phyloP scores from a whole-genome alignment of 1,140 invertebrate species.

The Drosophila baimaii region DNA sequence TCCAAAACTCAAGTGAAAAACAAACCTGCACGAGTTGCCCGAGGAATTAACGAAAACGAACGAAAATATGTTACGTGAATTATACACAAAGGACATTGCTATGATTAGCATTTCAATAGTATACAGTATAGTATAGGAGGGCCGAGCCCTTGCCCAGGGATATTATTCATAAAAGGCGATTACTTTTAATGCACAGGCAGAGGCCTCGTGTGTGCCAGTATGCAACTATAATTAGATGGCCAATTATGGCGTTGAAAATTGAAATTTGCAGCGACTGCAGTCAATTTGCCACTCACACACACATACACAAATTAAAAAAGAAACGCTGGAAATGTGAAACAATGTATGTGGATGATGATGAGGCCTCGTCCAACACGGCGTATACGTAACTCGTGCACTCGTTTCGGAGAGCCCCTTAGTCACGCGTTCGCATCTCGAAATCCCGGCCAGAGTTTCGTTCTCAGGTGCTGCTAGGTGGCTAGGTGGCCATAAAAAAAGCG shows the following conservation, averaged over 20 bases:
- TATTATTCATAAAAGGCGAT: slow-evolving; percentile 55
- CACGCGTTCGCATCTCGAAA: slow-evolving; percentile 52
- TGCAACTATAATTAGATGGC: slow-evolving; percentile 59
- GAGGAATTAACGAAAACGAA: slow-evolving; percentile 40
- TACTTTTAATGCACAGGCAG: slow-evolving; percentile 57
- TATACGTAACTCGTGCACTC: slow-evolving; percentile 44
- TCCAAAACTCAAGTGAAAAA: slow-evolving; percentile 27
- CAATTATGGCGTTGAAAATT: slow-evolving; percentile 63
- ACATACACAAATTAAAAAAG: too few species aligned
- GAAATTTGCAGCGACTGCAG: slow-evolving; percentile 47
- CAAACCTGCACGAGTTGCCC: slow-evolving; percentile 29
- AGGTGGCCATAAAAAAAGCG: slow-evolving; percentile 40
- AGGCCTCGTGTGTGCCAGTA: slow-evolving; percentile 26
- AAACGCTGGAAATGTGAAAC: background rate
- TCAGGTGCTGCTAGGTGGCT: slow-evolving; percentile 1
- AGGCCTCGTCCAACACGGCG: slow-evolving; percentile 13
- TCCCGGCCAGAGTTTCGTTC: slow-evolving; percentile 18
- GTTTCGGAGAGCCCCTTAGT: slow-evolving; percentile 38
- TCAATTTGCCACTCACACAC: slow-evolving; percentile 33
- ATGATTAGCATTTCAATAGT: slow-evolving; percentile 52
- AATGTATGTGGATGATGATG: slow-evolving; percentile 16
- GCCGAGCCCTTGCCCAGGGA: slow-evolving; percentile 11
- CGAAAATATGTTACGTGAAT: slow-evolving; percentile 23
- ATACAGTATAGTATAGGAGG: slow-evolving; percentile 2
- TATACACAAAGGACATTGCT: slow-evolving; percentile 38